Conservation (phyloP, 2,113 vertebrate species). For the Chloebia gouldiae region DNA sequence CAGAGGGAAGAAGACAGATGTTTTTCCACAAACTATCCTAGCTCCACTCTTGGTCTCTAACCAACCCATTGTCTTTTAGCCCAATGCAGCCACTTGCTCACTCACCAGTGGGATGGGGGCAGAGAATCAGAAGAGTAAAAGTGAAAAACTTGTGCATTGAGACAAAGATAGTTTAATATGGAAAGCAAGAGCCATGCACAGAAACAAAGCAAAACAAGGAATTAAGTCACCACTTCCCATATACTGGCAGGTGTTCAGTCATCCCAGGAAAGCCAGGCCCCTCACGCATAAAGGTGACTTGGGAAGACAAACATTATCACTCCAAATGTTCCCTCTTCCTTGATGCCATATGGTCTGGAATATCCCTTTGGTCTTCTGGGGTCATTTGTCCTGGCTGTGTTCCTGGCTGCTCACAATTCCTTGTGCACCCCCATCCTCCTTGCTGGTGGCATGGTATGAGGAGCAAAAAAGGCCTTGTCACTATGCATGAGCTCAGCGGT, state of each 20-base stretch:
- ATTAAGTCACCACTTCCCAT: neutral
- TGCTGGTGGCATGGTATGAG: rapidly evolving
- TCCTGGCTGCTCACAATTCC: neutral
- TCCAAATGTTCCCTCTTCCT: neutral
- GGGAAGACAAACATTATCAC: neutral
- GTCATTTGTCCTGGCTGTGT: neutral
- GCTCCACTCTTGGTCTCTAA: neutral
- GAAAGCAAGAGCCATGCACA: neutral
- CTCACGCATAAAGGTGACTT: neutral
- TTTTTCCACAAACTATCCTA: neutral
- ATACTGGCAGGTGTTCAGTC: neutral
- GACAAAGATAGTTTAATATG: neutral
- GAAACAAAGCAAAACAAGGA: neutral
- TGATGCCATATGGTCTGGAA: neutral
- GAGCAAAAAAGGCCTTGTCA: neutral
- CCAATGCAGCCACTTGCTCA: neutral
- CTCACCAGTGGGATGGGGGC: neutral
- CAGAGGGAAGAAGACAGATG: neutral
- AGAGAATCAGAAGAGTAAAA: neutral
- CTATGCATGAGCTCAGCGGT: neutral
- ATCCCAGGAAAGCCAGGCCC: neutral
- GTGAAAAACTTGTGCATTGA: neutral
- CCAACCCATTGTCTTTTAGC: neutral
- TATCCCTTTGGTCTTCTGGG: neutral
- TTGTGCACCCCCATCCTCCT: neutral